These are phyloP conservation scores for Pseudolaguvia tuberculata DNA, from an alignment of 2,113 vertebrate genomes.

Conservation along the genomic window DNA sequence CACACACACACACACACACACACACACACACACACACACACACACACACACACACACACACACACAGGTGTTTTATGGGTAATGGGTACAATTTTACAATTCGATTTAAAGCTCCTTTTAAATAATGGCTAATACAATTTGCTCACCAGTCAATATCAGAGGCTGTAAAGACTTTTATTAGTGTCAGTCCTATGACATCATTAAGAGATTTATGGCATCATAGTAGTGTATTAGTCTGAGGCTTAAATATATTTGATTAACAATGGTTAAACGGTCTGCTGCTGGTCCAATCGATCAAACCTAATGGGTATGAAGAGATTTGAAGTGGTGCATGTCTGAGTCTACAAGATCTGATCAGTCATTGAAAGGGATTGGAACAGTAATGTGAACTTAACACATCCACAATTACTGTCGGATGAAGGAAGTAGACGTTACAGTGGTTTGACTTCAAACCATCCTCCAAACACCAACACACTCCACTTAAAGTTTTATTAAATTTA, in stretches of 20 bases:
- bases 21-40: too few species aligned
- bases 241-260: slow-evolving; percentile 19
- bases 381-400: not conserved
- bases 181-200: slow-evolving; percentile 11
- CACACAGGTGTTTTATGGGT: not conserved
- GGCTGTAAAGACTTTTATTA: not conserved
- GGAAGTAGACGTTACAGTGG: not conserved
- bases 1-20: too few species aligned
- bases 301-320: not conserved
- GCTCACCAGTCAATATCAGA: slow-evolving; percentile 11
- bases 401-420: not conserved
- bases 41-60: too few species aligned
- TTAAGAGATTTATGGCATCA: slow-evolving; percentile 20
- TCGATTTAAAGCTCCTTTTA: not conserved
- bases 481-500: not conserved
- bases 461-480: not conserved
- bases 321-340: not conserved
- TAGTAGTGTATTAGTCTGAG: slow-evolving; percentile 1
- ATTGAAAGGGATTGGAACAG: not conserved
- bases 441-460: slow-evolving; percentile 15
- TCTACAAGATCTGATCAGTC: not conserved
- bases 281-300: slow-evolving; percentile 8
- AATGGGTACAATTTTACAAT: not conserved
- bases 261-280: slow-evolving; percentile 7
- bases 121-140: not conserved